phyloP scores from a whole-genome alignment of 2,797 vertebrate genomes.

The Gouania willdenowi region DNA sequence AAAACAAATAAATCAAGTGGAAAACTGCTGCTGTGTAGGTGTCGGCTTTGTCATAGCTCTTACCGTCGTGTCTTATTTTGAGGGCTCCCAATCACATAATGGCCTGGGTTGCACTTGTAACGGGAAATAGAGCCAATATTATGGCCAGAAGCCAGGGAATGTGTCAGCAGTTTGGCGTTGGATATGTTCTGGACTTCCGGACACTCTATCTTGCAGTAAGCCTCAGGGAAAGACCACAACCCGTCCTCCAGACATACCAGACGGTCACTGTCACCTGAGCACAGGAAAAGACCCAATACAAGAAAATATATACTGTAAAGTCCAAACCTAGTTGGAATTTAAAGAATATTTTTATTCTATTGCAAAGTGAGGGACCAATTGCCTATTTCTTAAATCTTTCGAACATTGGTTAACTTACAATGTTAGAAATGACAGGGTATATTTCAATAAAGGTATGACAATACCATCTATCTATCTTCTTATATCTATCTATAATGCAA shows the following conservation, averaged over 20 bases:
- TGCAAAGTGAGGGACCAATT: too few species aligned
- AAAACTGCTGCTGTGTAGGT: neutral
- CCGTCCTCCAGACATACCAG: constrained; percentile 90
- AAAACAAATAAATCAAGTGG: too few species aligned
- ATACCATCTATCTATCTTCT: too few species aligned
- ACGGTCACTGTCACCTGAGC: constrained; percentile 83
- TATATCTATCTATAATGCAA: too few species aligned
- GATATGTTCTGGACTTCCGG: constrained; percentile 66
- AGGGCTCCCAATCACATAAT: constrained; percentile 72
- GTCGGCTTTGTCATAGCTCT: constrained; percentile 36
- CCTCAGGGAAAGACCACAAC: constrained; percentile 94
- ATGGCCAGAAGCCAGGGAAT: constrained; percentile 79
- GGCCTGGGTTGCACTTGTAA: constrained; percentile 90
- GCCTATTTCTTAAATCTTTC: too few species aligned
- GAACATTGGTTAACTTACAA: too few species aligned
- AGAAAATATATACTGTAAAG: too few species aligned
- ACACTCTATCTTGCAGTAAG: constrained; percentile 94
- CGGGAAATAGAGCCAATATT: constrained; percentile 86
- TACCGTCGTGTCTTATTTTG: constrained; percentile 77
- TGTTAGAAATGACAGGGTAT: too few species aligned
- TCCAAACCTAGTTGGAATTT: too few species aligned
- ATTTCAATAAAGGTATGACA: too few species aligned
- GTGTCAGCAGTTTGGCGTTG: constrained; percentile 78
- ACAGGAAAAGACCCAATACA: too few species aligned
- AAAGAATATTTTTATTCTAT: too few species aligned